Conservation (phyloP, 2,888 invertebrate genomes). For the Mechanitis mazaeus region DNA sequence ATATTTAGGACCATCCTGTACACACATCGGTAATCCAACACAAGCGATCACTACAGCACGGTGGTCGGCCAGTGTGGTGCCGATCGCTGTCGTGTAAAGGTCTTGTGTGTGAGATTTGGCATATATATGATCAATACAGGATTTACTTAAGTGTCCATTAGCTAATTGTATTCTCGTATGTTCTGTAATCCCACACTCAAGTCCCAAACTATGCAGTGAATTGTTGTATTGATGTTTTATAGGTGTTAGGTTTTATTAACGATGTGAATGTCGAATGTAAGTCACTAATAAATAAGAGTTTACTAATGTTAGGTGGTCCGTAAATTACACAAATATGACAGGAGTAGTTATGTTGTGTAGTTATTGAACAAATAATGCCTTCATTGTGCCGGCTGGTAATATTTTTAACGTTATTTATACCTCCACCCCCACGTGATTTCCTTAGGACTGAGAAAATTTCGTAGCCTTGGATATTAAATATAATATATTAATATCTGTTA, state of each 20-base stretch:
- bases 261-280: conserved; percentile 21
- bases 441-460: no score
- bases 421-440: no score
- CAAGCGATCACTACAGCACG: neutral
- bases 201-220: conserved; percentile 12
- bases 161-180: conserved; percentile 15
- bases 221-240: conserved; percentile 25
- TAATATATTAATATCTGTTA: no score
- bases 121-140: conserved; percentile 17
- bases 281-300: conserved; percentile 20
- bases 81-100: conserved; percentile 3
- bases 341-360: conserved; percentile 17
- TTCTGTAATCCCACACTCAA: conserved; percentile 11
- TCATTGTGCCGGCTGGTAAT: neutral
- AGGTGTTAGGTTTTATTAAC: no score
- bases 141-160: conserved; percentile 13
- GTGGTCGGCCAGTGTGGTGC: conserved; percentile 1
- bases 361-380: conserved; percentile 19
- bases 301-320: conserved; percentile 18
- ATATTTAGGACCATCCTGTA: no score
- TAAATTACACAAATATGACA: conserved; percentile 20
- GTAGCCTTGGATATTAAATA: no score
- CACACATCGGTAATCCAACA: neutral
- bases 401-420: neutral
- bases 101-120: conserved; percentile 11